A percentile compares a stretch with the other conserved stretches of the same genome.
phyloP scores from a whole-genome alignment of 1,140 invertebrate genomes.

The Dryas iulia region DNA sequence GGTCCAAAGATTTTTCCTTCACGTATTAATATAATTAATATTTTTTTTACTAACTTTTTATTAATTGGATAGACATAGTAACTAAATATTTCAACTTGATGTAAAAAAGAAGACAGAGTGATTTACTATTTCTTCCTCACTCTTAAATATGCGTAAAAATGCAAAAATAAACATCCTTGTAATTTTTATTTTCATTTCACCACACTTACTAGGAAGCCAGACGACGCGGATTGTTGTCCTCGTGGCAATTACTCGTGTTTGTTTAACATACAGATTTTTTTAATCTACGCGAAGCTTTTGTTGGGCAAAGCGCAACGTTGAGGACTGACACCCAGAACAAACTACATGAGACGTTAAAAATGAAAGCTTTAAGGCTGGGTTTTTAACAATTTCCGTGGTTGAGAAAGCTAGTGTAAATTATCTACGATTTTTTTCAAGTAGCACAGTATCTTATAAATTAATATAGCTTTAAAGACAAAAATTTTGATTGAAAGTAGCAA shows the following conservation, averaged over 20 bases:
- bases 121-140: not conserved
- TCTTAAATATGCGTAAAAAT: not conserved
- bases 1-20: no score
- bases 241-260: slow-evolving; percentile 3
- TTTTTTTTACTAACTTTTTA: no score
- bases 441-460: no score
- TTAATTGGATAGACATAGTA: no score
- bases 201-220: not conserved
- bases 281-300: not conserved
- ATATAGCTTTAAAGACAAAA: no score
- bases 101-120: not conserved
- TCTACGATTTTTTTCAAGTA: no score
- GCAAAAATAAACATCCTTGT: not conserved
- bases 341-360: not conserved
- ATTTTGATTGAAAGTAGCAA: no score
- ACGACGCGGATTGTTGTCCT: not conserved
- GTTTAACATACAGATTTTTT: not conserved
- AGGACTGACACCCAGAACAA: not conserved
- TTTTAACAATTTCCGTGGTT: not conserved
- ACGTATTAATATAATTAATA: no score
- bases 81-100: no score
- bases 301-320: not conserved
- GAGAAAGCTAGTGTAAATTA: no score
- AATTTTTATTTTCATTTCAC: not conserved
- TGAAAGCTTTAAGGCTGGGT: not conserved